phyloP scores from a whole-genome alignment of 23 tunicate species.

The Styela clava region DNA sequence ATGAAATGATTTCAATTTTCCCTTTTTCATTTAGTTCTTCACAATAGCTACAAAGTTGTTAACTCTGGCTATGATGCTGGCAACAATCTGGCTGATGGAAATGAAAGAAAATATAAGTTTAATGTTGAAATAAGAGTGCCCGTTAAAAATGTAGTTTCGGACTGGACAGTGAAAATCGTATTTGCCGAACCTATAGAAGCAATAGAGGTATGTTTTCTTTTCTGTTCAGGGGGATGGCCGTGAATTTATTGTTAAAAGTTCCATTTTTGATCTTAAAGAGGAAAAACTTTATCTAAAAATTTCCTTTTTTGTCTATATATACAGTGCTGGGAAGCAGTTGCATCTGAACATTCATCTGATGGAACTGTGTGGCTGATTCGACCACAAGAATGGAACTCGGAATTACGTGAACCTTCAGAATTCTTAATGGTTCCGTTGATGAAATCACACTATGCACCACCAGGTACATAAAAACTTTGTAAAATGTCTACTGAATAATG shows the following conservation, averaged over 20 bases:
- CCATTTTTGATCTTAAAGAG: no score
- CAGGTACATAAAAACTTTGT: conserved; percentile 53
- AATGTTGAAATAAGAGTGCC: conserved; percentile 65
- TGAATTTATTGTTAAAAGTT: no score
- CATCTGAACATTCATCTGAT: conserved; percentile 54
- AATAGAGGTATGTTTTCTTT: conserved; percentile 38
- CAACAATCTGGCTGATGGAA: conserved; percentile 16
- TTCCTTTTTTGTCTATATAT: background rate
- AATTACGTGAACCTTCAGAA: conserved; percentile 59
- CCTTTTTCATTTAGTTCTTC: conserved; percentile 52
- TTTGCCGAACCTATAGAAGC: conserved; percentile 57
- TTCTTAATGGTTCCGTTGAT: conserved; percentile 82
- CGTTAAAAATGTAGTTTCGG: conserved; percentile 41
- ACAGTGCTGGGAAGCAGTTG: conserved; percentile 56
- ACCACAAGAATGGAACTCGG: conserved; percentile 69
- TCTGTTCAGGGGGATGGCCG: background rate
- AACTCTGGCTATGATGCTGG: conserved; percentile 64
- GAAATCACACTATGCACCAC: conserved; percentile 38
- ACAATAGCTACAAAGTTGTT: conserved; percentile 32
- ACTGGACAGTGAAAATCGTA: conserved; percentile 75
- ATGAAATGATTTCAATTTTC: no score
- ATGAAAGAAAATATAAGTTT: conserved; percentile 36
- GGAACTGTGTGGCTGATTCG: conserved; percentile 61
- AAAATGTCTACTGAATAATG: no score
- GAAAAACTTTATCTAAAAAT: conserved; percentile 1